Base-by-base conservation (phyloP, 2,888 invertebrate species). In the Apoderus coryli region DNA sequence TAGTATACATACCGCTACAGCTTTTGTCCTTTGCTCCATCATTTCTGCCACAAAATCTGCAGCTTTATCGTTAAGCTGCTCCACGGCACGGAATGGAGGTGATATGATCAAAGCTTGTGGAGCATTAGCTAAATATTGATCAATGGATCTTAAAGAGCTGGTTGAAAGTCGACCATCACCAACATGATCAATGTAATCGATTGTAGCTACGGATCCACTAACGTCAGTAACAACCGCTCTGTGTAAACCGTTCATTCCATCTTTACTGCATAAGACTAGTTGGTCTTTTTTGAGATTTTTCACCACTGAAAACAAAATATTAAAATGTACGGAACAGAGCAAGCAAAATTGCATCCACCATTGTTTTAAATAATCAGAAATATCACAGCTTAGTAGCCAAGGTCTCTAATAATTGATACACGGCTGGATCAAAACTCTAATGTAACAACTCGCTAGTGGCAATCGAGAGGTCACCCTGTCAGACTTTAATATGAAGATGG, bases 141-240 rank as follows among this genome's bases (percentile, higher is more conserved):
- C 46, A 2, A 54, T 42, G 13, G 45, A 42, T 22, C 43, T 36
- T 12, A 53, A 26, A 4, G 44, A 42, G 19, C 44, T 44, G 3
- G 48, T 6, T 2, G 45, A 34, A 11, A 48, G 11, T 4, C 31
- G 27, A 14, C 43, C 45, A 12, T 34, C 38, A 16, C 46, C 46
- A 6, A 43, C 37, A 31, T 47, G 47, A 39, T 54, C 54, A 5
- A 50, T 14, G 30, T 46, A 52, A 14, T 45, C 42, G 3, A 53
- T 34, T 9, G 40, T 38, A 3, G 42, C 48, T 9, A 31, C 28
- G 3, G 31, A 29, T 5, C 29, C 35, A 9, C 40, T 32, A 10
- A 46, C 32, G 2, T 42, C 38, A 14, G 13, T 34, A 4, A 54
- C 43, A 7, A 44, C 35, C 0, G 43, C 52, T 29, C 54, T 39